Evolutionary conservation across 2,888 invertebrate genomes (phyloP).

Genomic region (Diaprepes abbreviatus): DNA sequence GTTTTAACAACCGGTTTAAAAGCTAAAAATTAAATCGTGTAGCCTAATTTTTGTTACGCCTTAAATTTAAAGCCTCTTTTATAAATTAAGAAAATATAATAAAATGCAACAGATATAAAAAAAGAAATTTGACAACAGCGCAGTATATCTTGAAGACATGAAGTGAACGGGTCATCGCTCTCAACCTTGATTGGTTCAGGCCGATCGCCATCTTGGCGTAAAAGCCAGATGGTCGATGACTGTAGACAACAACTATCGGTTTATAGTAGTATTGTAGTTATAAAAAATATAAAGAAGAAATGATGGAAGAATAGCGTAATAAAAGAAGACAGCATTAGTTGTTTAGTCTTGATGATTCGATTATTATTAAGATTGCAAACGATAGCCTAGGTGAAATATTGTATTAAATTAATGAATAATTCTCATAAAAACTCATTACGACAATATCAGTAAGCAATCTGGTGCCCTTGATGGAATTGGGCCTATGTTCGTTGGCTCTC

Average conservation of each 20-base stretch:
- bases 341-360: neutral
- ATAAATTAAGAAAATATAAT: no score
- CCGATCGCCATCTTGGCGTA: constrained; percentile 40
- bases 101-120: neutral
- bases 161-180: constrained; percentile 48
- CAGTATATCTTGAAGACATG: constrained; percentile 16
- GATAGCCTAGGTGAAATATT: no score
- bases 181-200: constrained; percentile 42
- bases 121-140: constrained; percentile 30
- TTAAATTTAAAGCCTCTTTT: no score
- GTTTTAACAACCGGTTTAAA: no score
- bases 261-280: constrained; percentile 23
- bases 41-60: no score
- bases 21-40: no score
- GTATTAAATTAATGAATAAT: no score
- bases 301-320: constrained; percentile 9
- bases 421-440: no score
- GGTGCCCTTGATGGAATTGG: no score
- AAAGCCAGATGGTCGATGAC: constrained; percentile 48
- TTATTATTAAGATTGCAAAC: no score
- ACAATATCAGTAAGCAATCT: no score
- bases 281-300: constrained; percentile 26
- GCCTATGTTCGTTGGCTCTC: no score
- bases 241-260: constrained; percentile 40
- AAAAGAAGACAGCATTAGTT: neutral